Evolutionary conservation across 2,888 invertebrate genomes (phyloP), one percentile per base, ranked within the genome.

Genomic region (Phyto melanocephala): DNA sequence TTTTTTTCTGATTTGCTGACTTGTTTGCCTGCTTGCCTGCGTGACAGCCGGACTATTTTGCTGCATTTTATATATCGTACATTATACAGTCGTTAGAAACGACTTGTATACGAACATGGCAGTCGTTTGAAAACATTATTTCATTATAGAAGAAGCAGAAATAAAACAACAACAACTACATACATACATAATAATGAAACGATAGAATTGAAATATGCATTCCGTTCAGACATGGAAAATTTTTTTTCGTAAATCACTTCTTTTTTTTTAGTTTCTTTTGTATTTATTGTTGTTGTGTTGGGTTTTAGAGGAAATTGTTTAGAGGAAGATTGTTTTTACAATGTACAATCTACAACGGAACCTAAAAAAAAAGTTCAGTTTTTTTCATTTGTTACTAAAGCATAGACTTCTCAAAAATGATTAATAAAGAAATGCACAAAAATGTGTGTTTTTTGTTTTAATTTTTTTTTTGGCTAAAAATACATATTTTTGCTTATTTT

Each of bases 121-220:
- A 68, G 50, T 72, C 71, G 81, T 72, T 76, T 60, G 60, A 76
- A 76, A 76, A 62, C 54, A 81, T 62, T 56, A 45, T 62, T 52
- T 65, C 47, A 10, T 17, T 10, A 52, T 67, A 56, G 58, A 58
- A 45, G 70, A 50, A 58, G 33, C 54, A 52, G 47, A 35, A 50
- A 13, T 47, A 75, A n/a, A 56, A 58, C 42, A 45, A 15, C 33
- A 58, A 17, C 54, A 58, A 20, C 15, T 22, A 40, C 54, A 20
- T 10, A 50, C 50, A 28, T 37, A 47, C 28, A 58, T 58, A 58
- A 67, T 76, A 76, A 67, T 67, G 50, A 62, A 76, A 76, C 76
- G 52, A 76, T 80, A 63, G 80, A 68, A 80, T 80, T 80, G 74
- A 80, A 80, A 80, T 76, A 70, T 77, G 68, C 81, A 74, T 75